Percentiles rank a stretch among this genome's conserved stretches.
Conservation (phyloP, 1,140 invertebrate genomes). For the Grapholita molesta region DNA sequence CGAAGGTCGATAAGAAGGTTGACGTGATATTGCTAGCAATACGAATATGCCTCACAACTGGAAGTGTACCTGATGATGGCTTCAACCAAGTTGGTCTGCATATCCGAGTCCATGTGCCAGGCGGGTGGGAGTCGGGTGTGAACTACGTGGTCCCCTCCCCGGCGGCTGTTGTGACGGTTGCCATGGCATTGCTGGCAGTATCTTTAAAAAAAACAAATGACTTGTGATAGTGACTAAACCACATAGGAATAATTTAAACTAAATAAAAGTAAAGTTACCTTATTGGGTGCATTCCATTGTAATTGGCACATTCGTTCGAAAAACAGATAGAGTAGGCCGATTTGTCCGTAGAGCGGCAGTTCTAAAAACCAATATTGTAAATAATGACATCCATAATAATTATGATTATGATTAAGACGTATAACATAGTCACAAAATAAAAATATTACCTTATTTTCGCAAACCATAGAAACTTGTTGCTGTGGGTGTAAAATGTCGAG, state of each 20-base stretch:
- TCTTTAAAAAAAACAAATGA: conserved; percentile 28
- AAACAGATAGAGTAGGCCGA: conserved; percentile 98
- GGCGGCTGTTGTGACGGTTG: conserved; percentile 90
- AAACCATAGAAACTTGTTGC: conserved; percentile 95
- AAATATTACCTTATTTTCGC: conserved; percentile 94
- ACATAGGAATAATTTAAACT: no score
- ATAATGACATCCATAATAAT: not conserved
- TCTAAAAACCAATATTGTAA: conserved; percentile 79
- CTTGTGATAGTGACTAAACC: not conserved
- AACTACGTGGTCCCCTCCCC: conserved; percentile 93
- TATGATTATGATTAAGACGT: no score
- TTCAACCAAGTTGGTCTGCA: conserved; percentile 96
- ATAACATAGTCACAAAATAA: not conserved
- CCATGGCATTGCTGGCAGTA: conserved; percentile 94
- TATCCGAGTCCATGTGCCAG: conserved; percentile 93
- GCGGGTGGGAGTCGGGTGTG: conserved; percentile 91
- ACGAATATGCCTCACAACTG: not conserved
- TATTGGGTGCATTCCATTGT: conserved; percentile 97
- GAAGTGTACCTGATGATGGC: conserved; percentile 92
- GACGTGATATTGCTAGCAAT: not conserved
- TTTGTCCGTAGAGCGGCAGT: conserved; percentile 94
- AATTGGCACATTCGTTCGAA: conserved; percentile 96
- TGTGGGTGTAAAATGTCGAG: conserved; percentile 96
- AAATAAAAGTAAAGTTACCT: conserved; percentile 80
- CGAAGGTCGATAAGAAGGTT: not conserved